Conservation (phyloP, 1,140 invertebrate species). For the Myzus persicae region DNA sequence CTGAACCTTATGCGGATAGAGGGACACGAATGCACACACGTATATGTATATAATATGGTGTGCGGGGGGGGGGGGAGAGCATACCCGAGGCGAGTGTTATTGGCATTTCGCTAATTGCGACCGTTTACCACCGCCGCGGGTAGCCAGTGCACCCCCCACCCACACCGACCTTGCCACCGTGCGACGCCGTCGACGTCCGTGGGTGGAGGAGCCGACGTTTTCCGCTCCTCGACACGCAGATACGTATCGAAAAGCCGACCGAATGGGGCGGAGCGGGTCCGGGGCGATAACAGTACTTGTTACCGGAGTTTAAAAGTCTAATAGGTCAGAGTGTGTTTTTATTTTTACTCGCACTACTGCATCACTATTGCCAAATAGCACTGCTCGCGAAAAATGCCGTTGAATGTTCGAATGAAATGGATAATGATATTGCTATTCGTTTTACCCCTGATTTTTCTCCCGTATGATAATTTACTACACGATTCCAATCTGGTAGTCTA, state of each 20-base stretch:
- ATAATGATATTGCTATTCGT: not conserved
- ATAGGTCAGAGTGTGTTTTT: conserved; percentile 7
- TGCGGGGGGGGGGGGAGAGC: not conserved
- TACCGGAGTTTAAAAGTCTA: conserved; percentile 1
- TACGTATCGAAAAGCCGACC: not conserved
- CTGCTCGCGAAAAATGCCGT: not conserved
- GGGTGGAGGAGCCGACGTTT: not conserved
- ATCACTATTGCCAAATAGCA: not conserved
- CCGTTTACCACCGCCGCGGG: not conserved
- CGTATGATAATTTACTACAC: not conserved
- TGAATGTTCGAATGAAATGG: not conserved
- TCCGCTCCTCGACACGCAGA: not conserved
- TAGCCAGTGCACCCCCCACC: not conserved
- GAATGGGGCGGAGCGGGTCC: not conserved
- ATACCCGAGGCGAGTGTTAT: conserved; percentile 1
- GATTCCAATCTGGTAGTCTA: too few relatives aligned
- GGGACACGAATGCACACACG: not conserved
- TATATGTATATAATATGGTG: not conserved
- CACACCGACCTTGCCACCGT: too few relatives aligned
- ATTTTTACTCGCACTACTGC: not conserved
- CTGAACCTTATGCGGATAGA: not conserved
- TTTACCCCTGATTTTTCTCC: not conserved
- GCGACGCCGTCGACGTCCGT: not conserved
- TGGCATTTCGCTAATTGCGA: conserved; percentile 29
- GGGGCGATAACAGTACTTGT: not conserved